Conservation (phyloP, 1,140 invertebrate species). For the Sarcophaga peregrina region DNA sequence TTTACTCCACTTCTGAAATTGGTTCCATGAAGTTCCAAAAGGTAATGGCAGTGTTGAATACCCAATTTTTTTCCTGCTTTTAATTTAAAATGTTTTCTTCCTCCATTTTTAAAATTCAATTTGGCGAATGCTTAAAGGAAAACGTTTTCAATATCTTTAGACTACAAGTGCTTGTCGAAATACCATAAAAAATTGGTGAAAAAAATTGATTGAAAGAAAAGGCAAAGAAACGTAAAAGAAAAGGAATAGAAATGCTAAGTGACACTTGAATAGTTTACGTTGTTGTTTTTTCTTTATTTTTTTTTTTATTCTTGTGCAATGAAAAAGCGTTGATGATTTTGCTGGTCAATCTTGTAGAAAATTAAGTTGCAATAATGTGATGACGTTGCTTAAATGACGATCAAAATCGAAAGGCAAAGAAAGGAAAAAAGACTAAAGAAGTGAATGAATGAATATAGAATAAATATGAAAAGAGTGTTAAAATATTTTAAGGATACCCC, state of each 20-base stretch:
- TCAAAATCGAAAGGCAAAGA: neutral
- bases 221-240: neutral
- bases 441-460: too few species aligned
- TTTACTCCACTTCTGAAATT: too few species aligned
- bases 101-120: conserved; percentile 29
- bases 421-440: too few species aligned
- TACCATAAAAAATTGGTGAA: too few species aligned
- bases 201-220: too few species aligned
- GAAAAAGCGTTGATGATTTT: neutral
- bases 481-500: neutral
- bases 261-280: conserved; percentile 38
- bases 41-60: too few species aligned
- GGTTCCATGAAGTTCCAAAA: too few species aligned
- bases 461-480: neutral
- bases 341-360: conserved; percentile 37
- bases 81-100: too few species aligned
- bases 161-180: too few species aligned
- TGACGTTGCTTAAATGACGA: conserved; percentile 22
- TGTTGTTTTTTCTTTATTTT: neutral
- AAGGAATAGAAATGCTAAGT: neutral
- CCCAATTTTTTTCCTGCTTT: too few species aligned
- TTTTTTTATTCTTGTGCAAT: conserved; percentile 1
- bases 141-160: conserved; percentile 5
- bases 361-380: conserved; percentile 40
- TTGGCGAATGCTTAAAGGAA: conserved; percentile 6